A percentile compares a stretch with the other conserved stretches of the same genome.
phyloP scores from a whole-genome alignment of 2,797 vertebrate genomes.

The Paramormyrops hopkinsi region DNA sequence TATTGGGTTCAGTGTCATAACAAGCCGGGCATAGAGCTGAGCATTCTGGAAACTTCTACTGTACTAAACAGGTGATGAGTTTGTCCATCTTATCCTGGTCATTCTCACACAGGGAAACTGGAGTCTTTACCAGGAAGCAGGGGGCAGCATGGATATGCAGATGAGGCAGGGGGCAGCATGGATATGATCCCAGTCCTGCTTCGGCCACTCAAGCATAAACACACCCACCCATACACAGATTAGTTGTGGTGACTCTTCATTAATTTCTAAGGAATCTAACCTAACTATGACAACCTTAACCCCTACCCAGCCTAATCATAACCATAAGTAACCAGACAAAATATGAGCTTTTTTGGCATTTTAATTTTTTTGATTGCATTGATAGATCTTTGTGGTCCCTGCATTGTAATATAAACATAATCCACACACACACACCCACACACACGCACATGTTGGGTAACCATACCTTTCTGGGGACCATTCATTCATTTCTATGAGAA shows the following conservation, averaged over 20 bases:
- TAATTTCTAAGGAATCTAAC: not conserved
- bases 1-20: not conserved
- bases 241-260: not conserved
- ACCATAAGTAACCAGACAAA: too few relatives aligned
- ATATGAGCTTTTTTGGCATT: too few relatives aligned
- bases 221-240: not conserved
- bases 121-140: not conserved
- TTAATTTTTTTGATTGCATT: too few relatives aligned
- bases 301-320: not conserved
- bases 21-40: not conserved
- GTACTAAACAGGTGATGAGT: not conserved
- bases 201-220: not conserved
- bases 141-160: not conserved
- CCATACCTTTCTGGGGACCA: too few relatives aligned
- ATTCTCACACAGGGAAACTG: not conserved
- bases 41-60: not conserved
- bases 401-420: too few relatives aligned
- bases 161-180: not conserved
- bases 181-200: not conserved
- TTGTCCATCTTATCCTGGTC: not conserved
- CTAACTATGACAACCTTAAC: not conserved
- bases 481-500: too few relatives aligned
- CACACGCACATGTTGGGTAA: too few relatives aligned
- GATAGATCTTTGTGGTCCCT: too few relatives aligned
- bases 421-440: too few relatives aligned